Conservation (phyloP, 1,140 invertebrate genomes). For the Bacillus rossius region DNA sequence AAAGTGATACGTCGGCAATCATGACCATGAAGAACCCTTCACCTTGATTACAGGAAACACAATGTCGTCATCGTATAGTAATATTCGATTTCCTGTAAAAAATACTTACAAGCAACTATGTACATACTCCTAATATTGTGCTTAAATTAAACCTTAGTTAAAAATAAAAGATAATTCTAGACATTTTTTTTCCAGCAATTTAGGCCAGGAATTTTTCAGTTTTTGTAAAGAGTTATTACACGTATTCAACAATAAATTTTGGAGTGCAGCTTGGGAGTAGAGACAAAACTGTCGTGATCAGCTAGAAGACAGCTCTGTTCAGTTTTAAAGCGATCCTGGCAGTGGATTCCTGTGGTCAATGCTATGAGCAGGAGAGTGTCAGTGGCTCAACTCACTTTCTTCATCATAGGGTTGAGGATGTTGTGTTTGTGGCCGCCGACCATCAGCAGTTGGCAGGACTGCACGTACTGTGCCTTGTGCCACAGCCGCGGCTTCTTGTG, state of each 20-base stretch:
- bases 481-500: conserved; percentile 15
- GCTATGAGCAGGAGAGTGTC: neutral
- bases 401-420: conserved; percentile 13
- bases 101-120: no score
- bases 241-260: neutral
- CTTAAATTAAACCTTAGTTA: no score
- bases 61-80: no score
- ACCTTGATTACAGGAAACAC: no score
- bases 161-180: no score
- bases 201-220: neutral
- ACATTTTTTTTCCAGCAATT: no score
- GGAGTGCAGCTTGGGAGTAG: neutral
- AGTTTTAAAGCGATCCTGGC: neutral
- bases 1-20: no score
- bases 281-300: neutral
- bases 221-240: neutral
- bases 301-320: neutral
- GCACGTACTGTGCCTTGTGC: conserved; percentile 22
- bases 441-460: conserved; percentile 21
- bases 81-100: no score
- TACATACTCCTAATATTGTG: no score
- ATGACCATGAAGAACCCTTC: no score
- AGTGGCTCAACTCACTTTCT: conserved; percentile 11
- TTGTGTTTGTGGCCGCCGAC: conserved; percentile 24
- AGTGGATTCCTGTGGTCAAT: neutral